Evolutionary conservation across 2,888 invertebrate genomes (phyloP), one percentile per base, ranked within the genome.

Genomic region (Scrobipalpa costella): DNA sequence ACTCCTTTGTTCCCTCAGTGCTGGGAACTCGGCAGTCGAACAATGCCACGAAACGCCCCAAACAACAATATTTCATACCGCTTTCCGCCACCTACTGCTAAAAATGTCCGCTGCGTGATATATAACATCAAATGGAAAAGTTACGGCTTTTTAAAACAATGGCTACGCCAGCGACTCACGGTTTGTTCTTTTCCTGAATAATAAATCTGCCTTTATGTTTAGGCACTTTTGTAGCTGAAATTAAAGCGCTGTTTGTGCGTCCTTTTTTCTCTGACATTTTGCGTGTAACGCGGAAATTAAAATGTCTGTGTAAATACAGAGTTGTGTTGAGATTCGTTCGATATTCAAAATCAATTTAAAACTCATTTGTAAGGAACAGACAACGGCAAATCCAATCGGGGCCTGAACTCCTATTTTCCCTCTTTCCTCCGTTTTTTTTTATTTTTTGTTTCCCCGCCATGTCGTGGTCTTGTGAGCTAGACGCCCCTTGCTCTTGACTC

Each of bases 21-120:
- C 80, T 85, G 87, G 80, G 82, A 86, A 85, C 85, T 85, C 84
- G 73, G 80, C 82, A 76, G 80, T 75, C 78, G 88, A 86, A 90
- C 90, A 89, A 89, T 87, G 84, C 86, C 81, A 73, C 80, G 82
- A 81, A 86, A 81, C 87, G 84, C 85, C 88, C 86, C 88, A 83
- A 88, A 90, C 90, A 91, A 90, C 88, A 90, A 91, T 90, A 90
- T 90, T 89, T 91, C 91, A 91, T 90, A 86, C 87, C 86, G 86
- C 80, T 89, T 90, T 84, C 91, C 90, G 87, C 90, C 90, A 89
- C 90, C 90, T 88, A 90, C 89, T 84, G 90, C 88, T 90, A 90
- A 91, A 90, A 91, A 88, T 90, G 90, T 90, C 90, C 88, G 90
- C 87, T 80, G 76, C 78, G 73, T 89, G 87, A 90, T 90, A 87